Evolutionary conservation across 2,113 vertebrate species (phyloP).

Genomic region (Furnarius figulus): DNA sequence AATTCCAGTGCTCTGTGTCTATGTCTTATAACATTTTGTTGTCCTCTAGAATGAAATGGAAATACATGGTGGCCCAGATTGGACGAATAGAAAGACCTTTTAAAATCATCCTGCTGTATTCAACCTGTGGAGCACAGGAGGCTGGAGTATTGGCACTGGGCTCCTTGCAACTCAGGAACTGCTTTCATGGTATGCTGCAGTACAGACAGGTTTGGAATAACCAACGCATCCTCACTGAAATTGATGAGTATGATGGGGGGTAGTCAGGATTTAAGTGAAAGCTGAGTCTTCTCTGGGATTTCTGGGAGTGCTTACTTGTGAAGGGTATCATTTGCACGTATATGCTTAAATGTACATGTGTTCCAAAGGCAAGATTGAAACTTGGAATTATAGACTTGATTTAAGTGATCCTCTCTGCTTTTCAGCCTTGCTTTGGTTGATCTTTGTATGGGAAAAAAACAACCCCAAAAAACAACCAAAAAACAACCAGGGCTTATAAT

Average conservation of each 20-base stretch:
- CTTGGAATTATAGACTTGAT: background rate
- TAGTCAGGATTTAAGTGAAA: background rate
- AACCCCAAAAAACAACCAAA: background rate
- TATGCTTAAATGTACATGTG: background rate
- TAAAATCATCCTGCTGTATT: conserved; percentile 82
- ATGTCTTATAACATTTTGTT: background rate
- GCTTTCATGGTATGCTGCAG: conserved; percentile 76
- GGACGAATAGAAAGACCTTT: conserved; percentile 81
- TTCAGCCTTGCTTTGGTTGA: background rate
- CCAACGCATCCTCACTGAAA: background rate
- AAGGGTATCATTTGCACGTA: background rate
- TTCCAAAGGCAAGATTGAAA: background rate
- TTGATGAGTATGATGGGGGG: background rate
- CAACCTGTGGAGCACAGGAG: conserved; percentile 68
- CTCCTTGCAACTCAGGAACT: conserved; percentile 80
- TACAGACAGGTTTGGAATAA: background rate
- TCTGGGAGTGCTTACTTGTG: background rate
- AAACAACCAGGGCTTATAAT: background rate
- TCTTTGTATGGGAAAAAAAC: background rate
- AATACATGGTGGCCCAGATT: conserved; percentile 74
- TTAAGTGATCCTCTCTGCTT: background rate
- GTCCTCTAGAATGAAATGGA: conserved; percentile 78
- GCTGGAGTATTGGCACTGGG: conserved; percentile 75
- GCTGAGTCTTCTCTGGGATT: background rate
- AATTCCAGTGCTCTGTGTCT: background rate